A percentile compares a stretch with the other conserved stretches of the same genome.
These are phyloP conservation scores for Balearica regulorum DNA, from an alignment of 2,797 vertebrate genomes.

Conservation along the genomic window DNA sequence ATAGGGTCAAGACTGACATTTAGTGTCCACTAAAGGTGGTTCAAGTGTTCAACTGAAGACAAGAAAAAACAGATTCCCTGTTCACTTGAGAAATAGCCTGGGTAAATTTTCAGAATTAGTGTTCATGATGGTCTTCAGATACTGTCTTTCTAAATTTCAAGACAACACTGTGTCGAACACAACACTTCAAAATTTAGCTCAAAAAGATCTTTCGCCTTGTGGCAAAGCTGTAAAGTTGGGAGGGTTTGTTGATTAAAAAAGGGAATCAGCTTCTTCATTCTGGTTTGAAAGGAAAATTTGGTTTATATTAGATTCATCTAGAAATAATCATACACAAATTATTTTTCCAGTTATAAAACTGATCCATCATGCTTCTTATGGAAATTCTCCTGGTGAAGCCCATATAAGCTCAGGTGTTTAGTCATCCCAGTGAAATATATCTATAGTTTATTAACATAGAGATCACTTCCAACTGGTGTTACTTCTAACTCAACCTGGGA, in stretches of 20 bases:
- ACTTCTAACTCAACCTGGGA: not conserved
- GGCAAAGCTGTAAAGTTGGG: not conserved
- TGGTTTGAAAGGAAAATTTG: not conserved
- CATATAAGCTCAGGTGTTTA: not conserved
- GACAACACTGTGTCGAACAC: not conserved
- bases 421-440: not conserved
- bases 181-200: not conserved
- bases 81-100: not conserved
- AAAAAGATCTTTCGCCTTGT: not conserved
- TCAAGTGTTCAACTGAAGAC: not conserved
- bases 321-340: not conserved
- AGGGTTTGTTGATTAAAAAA: not conserved
- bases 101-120: not conserved
- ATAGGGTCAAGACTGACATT: not conserved
- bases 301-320: not conserved
- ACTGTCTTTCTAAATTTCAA: not conserved
- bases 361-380: not conserved
- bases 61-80: not conserved
- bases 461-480: not conserved
- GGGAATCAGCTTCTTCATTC: not conserved
- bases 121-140: not conserved
- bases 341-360: not conserved
- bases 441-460: not conserved
- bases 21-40: not conserved
- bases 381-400: not conserved